Percentiles rank a stretch among this genome's conserved stretches.
Evolutionary conservation across 2,888 invertebrate species (phyloP).

Genomic region (Eulithis prunata): DNA sequence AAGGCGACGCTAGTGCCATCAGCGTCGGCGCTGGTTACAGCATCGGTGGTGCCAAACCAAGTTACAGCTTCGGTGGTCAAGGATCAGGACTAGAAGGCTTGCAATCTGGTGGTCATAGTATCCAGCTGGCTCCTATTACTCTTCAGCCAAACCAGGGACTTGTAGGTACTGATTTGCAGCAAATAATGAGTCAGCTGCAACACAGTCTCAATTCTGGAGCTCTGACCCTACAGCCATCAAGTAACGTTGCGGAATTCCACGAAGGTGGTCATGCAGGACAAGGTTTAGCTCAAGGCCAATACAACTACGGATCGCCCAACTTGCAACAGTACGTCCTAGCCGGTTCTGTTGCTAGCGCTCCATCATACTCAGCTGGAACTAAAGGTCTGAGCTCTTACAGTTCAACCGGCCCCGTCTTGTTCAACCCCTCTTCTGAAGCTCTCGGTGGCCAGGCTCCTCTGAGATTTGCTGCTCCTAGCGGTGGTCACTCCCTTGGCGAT

Average conservation of each 20-base stretch:
- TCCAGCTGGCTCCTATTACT: constrained; percentile 72
- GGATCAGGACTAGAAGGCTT: constrained; percentile 61
- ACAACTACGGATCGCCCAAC: constrained; percentile 61
- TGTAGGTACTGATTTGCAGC: constrained; percentile 64
- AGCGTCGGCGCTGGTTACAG: constrained; percentile 79
- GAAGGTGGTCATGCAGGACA: constrained; percentile 60
- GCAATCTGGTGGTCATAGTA: constrained; percentile 62
- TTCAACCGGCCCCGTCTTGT: constrained; percentile 75
- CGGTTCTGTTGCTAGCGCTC: constrained; percentile 60
- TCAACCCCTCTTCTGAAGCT: constrained; percentile 61
- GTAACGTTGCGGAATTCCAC: constrained; percentile 63
- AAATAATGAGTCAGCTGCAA: constrained; percentile 74
- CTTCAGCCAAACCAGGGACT: constrained; percentile 66
- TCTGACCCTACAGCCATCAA: constrained; percentile 62
- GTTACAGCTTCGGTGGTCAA: constrained; percentile 61
- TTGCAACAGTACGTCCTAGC: constrained; percentile 63
- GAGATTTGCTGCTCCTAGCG: constrained; percentile 56
- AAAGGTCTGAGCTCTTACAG: constrained; percentile 75
- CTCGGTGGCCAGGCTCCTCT: constrained; percentile 52
- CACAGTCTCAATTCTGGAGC: constrained; percentile 71
- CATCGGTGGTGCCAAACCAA: constrained; percentile 73
- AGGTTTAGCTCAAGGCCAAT: constrained; percentile 62
- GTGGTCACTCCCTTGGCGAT: constrained; percentile 38
- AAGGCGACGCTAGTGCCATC: constrained; percentile 73
- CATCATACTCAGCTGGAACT: constrained; percentile 71